These are phyloP conservation scores for Serilophus lunatus DNA, from an alignment of 2,113 vertebrate genomes.

Conservation along the genomic window DNA sequence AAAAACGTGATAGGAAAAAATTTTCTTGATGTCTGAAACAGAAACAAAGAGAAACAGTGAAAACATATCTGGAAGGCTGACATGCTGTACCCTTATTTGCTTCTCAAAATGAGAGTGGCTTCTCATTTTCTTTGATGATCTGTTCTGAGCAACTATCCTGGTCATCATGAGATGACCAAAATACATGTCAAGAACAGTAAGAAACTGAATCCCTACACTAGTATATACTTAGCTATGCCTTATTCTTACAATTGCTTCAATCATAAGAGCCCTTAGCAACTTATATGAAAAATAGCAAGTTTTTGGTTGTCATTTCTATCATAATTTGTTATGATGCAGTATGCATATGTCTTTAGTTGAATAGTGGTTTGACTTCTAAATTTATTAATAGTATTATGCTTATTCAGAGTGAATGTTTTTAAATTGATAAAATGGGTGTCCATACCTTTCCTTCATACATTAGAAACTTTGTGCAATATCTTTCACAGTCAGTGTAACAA, in stretches of 20 bases:
- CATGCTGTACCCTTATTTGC: neutral
- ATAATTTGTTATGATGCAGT: neutral
- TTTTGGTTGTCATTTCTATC: neutral
- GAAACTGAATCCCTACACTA: neutral
- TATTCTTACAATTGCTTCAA: neutral
- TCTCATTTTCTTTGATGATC: neutral
- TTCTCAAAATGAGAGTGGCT: neutral
- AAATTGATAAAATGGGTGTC: neutral
- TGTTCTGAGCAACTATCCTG: neutral
- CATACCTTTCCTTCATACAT: neutral
- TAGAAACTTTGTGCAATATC: neutral
- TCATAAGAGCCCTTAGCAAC: neutral
- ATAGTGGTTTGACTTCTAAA: neutral
- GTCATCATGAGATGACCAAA: neutral
- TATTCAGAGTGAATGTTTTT: neutral
- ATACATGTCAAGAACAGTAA: neutral
- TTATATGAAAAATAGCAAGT: neutral
- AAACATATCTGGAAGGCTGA: neutral
- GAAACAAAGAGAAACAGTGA: slow-evolving; percentile 28
- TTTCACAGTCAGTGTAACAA: neutral
- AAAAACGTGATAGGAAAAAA: slow-evolving; percentile 92
- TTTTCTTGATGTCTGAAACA: slow-evolving; percentile 80
- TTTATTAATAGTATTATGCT: neutral
- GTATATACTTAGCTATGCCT: neutral
- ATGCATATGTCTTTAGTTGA: neutral